Evolutionary conservation across 1,140 invertebrate species (phyloP).

Genomic region (Dinothrombium tinctorium): DNA sequence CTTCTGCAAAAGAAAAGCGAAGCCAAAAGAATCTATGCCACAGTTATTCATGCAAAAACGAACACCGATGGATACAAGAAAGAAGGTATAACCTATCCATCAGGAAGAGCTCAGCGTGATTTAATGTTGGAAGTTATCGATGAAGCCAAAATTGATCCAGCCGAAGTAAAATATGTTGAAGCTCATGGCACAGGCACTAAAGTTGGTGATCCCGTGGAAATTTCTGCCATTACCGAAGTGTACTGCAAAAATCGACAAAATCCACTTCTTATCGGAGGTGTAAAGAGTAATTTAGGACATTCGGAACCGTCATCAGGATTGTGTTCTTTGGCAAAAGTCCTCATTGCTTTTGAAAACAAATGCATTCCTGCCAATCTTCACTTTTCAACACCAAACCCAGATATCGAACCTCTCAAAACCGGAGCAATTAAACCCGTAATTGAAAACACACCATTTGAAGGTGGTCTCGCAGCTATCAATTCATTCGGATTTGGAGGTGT

Average conservation of each 20-base stretch:
- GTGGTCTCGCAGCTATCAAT: constrained; percentile 12
- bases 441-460: constrained; percentile 13
- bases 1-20: constrained; percentile 47
- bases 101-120: constrained; percentile 17
- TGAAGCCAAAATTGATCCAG: constrained; percentile 20
- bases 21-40: constrained; percentile 35
- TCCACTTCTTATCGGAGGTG: constrained; percentile 71
- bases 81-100: constrained; percentile 39
- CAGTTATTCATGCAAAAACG: constrained; percentile 44
- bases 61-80: constrained; percentile 78
- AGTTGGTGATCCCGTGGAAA: constrained; percentile 79
- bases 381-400: constrained; percentile 54
- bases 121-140: constrained; percentile 20
- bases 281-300: constrained; percentile 96
- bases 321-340: constrained; percentile 60
- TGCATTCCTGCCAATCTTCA: constrained; percentile 75
- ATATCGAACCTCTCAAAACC: constrained; percentile 62
- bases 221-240: constrained; percentile 70
- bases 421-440: constrained; percentile 45
- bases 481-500: constrained; percentile 14
- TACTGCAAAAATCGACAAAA: constrained; percentile 51
- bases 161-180: constrained; percentile 21
- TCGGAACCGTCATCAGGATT: constrained; percentile 72
- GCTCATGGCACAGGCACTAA: constrained; percentile 30
- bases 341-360: constrained; percentile 67